Conservation (phyloP, 2,113 vertebrate genomes). For the Nycticorax nycticorax region DNA sequence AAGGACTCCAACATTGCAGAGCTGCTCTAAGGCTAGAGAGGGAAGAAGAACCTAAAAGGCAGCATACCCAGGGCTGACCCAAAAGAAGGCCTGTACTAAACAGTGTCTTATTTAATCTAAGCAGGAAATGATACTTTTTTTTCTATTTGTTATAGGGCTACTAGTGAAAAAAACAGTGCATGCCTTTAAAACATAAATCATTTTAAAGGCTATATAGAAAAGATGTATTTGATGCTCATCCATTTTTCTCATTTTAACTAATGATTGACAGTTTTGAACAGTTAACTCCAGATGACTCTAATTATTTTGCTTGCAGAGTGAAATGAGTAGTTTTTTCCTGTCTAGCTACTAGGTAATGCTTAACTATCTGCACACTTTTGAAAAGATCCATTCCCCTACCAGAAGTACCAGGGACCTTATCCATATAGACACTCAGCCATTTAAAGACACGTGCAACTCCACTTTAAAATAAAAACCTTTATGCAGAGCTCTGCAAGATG, state of each 20-base stretch:
- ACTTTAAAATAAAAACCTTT: not conserved
- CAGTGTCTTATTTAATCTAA: not conserved
- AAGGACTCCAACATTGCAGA: not conserved
- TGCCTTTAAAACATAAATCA: not conserved
- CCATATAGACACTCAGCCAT: not conserved
- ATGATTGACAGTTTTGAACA: not conserved
- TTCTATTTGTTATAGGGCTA: not conserved
- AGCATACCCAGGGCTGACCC: not conserved
- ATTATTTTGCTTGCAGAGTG: not conserved
- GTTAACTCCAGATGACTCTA: not conserved
- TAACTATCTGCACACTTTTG: not conserved
- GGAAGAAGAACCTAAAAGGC: not conserved
- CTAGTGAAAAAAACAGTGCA: not conserved
- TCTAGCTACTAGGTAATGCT: not conserved
- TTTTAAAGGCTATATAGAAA: not conserved
- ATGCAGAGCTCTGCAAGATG: not conserved
- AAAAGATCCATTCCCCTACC: not conserved
- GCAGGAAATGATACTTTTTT: not conserved
- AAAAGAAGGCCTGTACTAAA: not conserved
- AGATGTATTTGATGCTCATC: not conserved
- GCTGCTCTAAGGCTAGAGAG: not conserved
- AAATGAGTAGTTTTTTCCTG: not conserved
- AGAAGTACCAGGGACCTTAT: not conserved
- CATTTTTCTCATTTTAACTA: not conserved
- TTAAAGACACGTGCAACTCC: not conserved